phyloP scores from a whole-genome alignment of 1,140 invertebrate genomes.

The Hylyphantes graminicola region DNA sequence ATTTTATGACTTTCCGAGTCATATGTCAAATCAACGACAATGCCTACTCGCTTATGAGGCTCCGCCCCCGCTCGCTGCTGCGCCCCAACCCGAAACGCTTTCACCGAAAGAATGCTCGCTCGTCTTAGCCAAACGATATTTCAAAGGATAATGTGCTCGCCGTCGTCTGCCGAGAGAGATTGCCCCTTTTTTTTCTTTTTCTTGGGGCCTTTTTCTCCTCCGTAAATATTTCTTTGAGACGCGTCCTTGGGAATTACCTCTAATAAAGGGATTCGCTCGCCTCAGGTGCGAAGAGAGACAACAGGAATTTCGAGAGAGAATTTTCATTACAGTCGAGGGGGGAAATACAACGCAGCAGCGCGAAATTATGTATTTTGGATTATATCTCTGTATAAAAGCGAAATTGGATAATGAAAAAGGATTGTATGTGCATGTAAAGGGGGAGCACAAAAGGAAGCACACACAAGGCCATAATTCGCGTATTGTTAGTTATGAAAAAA shows the following conservation, averaged over 20 bases:
- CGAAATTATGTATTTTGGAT: no score
- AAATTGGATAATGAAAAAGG: no score
- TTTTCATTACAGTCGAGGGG: no score
- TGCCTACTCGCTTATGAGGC: constrained; percentile 41
- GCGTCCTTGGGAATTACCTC: neutral
- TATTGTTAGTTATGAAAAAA: no score
- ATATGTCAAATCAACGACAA: constrained; percentile 62
- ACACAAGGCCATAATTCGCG: no score
- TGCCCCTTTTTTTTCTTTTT: neutral
- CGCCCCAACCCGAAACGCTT: constrained; percentile 33
- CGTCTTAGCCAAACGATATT: constrained; percentile 28
- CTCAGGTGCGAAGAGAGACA: neutral
- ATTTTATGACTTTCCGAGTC: constrained; percentile 59
- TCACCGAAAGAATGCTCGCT: constrained; percentile 40
- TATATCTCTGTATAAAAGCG: no score
- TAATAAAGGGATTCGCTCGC: neutral
- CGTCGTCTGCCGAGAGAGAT: neutral
- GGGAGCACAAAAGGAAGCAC: no score
- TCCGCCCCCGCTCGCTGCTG: constrained; percentile 2
- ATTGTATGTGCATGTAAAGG: no score
- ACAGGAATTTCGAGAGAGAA: no score
- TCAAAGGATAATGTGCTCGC: constrained; percentile 31
- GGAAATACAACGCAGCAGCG: no score
- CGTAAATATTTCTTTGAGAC: neutral
- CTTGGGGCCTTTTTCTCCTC: neutral